A percentile compares a stretch with the other conserved stretches of the same genome.
phyloP scores from a whole-genome alignment of 2,888 invertebrate species.

The Caradrina kadenii region DNA sequence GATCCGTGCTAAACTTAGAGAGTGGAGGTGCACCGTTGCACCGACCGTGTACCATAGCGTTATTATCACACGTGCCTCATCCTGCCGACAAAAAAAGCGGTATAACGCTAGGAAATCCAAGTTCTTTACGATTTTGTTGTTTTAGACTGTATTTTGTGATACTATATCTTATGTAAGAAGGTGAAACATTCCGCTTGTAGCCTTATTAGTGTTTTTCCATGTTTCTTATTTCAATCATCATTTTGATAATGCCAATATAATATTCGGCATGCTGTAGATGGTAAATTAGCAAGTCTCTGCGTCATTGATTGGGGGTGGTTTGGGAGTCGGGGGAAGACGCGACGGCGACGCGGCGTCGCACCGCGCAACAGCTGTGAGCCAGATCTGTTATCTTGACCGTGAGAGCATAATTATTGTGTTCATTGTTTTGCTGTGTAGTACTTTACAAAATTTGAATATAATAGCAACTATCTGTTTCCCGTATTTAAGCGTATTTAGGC shows the following conservation, averaged over 20 bases:
- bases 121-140: slow-evolving; percentile 53
- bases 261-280: slow-evolving; percentile 48
- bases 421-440: slow-evolving; percentile 71
- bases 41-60: slow-evolving; percentile 71
- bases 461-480: slow-evolving; percentile 39
- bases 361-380: slow-evolving; percentile 86
- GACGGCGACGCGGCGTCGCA: slow-evolving; percentile 76
- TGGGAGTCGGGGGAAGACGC: slow-evolving; percentile 76
- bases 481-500: slow-evolving; percentile 38
- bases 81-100: slow-evolving; percentile 57
- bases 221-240: slow-evolving; percentile 17
- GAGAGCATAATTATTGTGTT: slow-evolving; percentile 82
- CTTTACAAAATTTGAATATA: slow-evolving; percentile 55
- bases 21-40: slow-evolving; percentile 83
- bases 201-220: slow-evolving; percentile 46
- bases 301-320: slow-evolving; percentile 82
- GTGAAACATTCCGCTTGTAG: slow-evolving; percentile 58
- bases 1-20: slow-evolving; percentile 79
- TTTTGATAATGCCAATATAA: slow-evolving; percentile 36
- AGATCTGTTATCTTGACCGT: slow-evolving; percentile 87
- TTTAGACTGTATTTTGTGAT: slow-evolving; percentile 60
- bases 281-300: slow-evolving; percentile 61
- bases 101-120: slow-evolving; percentile 47
- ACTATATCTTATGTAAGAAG: slow-evolving; percentile 67
- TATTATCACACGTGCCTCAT: slow-evolving; percentile 69